phyloP scores from a whole-genome alignment of 2,888 invertebrate species.

The Eulithis testata region DNA sequence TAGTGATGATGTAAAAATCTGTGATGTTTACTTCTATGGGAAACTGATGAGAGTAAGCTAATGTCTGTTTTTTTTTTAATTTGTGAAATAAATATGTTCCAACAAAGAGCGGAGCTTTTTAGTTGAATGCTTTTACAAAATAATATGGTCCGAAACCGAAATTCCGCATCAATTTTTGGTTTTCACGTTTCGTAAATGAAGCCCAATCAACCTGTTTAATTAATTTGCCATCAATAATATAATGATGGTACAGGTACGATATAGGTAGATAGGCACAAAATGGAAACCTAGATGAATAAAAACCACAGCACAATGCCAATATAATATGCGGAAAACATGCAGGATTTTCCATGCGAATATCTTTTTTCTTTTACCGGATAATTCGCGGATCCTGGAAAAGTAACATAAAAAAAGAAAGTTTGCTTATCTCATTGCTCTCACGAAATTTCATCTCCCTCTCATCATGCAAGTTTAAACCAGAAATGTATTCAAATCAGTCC shows the following conservation, averaged over 20 bases:
- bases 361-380: neutral
- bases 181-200: constrained; percentile 13
- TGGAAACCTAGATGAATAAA: too few species aligned
- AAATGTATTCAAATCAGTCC: constrained; percentile 25
- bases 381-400: neutral
- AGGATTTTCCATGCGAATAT: neutral
- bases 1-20: too few species aligned
- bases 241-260: neutral
- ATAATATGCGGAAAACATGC: too few species aligned
- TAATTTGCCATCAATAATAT: constrained; percentile 20
- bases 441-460: neutral
- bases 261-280: too few species aligned
- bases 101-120: too few species aligned
- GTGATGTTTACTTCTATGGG: too few species aligned
- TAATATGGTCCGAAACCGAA: too few species aligned
- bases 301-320: too few species aligned
- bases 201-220: constrained; percentile 10
- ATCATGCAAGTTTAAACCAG: constrained; percentile 10
- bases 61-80: too few species aligned
- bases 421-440: constrained; percentile 4
- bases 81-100: too few species aligned
- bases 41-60: too few species aligned
- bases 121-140: too few species aligned
- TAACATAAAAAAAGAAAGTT: neutral
- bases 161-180: neutral